Evolutionary conservation across 2,113 vertebrate genomes (phyloP).

Genomic region (Gnathonemus echidnorhynchus): DNA sequence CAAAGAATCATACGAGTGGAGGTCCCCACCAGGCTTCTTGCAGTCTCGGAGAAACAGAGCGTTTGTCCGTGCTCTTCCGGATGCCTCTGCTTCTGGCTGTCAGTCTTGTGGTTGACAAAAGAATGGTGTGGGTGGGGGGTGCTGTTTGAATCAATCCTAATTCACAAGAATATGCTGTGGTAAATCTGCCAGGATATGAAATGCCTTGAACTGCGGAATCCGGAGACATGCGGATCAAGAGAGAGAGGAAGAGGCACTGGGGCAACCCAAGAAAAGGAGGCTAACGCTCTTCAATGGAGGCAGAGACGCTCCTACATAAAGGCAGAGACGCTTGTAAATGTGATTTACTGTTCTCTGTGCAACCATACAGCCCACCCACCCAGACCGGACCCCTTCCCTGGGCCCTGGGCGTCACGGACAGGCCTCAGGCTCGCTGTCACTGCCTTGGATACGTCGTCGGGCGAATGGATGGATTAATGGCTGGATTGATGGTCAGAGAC

Average conservation of each 20-base stretch:
- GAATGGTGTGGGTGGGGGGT: neutral
- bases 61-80: neutral
- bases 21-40: neutral
- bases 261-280: neutral
- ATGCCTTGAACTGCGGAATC: neutral
- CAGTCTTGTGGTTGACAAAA: constrained; percentile 5
- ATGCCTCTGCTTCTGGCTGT: constrained; percentile 10
- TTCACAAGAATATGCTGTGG: constrained; percentile 13
- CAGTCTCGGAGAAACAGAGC: neutral
- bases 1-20: neutral
- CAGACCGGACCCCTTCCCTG: neutral
- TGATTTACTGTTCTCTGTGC: neutral
- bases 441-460: neutral
- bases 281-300: neutral
- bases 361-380: neutral
- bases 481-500: neutral
- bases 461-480: neutral
- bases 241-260: neutral
- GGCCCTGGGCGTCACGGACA: neutral
- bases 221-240: neutral
- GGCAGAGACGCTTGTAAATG: neutral
- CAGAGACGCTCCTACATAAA: too few relatives aligned
- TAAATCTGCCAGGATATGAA: neutral
- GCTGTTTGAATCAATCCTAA: constrained; percentile 17
- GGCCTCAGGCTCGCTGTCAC: neutral